Percentiles rank a stretch among this genome's conserved stretches.
Evolutionary conservation across 2,113 vertebrate genomes (phyloP).

Genomic region (Marmota flaviventris): DNA sequence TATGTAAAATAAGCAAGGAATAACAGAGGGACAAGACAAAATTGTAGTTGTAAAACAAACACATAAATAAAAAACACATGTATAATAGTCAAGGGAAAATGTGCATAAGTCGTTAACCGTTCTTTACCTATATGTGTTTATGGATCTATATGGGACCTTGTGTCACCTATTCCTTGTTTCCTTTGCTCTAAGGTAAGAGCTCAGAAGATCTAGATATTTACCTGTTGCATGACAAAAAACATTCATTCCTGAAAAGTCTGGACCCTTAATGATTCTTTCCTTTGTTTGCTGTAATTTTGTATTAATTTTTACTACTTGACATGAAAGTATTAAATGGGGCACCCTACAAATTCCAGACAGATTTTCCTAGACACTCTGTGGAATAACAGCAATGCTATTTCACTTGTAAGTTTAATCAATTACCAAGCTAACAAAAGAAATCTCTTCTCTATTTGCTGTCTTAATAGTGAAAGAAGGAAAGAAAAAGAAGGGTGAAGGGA

Average conservation of each 20-base stretch:
- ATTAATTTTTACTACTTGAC: constrained; percentile 46
- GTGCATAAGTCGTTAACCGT: not conserved
- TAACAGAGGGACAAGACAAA: not conserved
- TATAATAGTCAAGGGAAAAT: not conserved
- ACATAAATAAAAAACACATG: rapidly evolving
- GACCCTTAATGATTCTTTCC: not conserved
- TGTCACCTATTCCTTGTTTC: not conserved
- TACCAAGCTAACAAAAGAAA: not conserved
- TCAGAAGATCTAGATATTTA: not conserved
- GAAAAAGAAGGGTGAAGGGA: not conserved
- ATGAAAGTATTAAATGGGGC: constrained; percentile 4
- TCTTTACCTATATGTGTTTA: not conserved
- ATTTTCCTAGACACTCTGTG: not conserved
- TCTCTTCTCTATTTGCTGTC: not conserved
- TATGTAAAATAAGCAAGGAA: not conserved
- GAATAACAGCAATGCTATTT: not conserved
- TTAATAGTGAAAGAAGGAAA: constrained; percentile 41
- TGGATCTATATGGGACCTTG: not conserved
- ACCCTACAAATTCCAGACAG: not conserved
- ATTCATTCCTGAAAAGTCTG: not conserved
- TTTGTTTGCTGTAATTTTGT: constrained; percentile 20
- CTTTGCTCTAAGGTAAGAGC: not conserved
- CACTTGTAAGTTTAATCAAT: constrained; percentile 53
- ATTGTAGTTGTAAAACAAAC: not conserved
- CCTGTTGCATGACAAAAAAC: not conserved